Base-by-base conservation (phyloP, 1,140 invertebrate species). In the Cydia amplana region DNA sequence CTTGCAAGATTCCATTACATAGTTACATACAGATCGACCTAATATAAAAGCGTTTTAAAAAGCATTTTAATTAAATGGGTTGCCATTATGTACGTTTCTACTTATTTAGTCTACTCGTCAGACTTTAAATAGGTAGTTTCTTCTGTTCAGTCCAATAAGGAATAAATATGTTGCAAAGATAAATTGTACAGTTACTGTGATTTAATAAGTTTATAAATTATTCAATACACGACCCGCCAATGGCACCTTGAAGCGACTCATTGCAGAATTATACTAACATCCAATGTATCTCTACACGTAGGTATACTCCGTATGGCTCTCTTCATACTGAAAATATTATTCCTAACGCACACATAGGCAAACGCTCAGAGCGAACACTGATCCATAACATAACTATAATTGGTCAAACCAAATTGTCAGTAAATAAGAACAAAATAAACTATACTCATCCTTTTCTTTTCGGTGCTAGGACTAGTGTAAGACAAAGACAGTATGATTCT, bases 191-290 rank as follows among this genome's bases (percentile, higher is more conserved):
- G 64, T 67, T 32, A 32, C 28, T 16, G 25, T 67, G 64, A 67
- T 67, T 67, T 67, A 67, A 67, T 28, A 67, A 32, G 28, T 67
- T 32, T 32, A 67, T 67, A 67, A 14, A 67, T 67, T 67, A 67
- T 67, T 67, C 64, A 67, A 67, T 67, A 67, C 64, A 32, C 25
- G 23, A 2, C 60, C 28, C 64, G 64, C 36, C 25, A 16, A 16
- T 32, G 14, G 64, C 64, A 36, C 64, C 64, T 67, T 67, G 28
- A 28, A 7, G 25, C 16, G 14, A 28, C 25, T 64, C 25, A 67
- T 67, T 67, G 64, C 23, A 32, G 23, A 67, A 67, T 67, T 67
- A 67, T 67, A 67, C 64, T 28, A 25, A 25, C 63, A 32, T 67
- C 20, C 55, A 60, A 12, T 4, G 3, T 55, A 18, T 55, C 55